Conservation (phyloP, 2,113 vertebrate genomes). For the Girardinichthys multiradiatus region DNA sequence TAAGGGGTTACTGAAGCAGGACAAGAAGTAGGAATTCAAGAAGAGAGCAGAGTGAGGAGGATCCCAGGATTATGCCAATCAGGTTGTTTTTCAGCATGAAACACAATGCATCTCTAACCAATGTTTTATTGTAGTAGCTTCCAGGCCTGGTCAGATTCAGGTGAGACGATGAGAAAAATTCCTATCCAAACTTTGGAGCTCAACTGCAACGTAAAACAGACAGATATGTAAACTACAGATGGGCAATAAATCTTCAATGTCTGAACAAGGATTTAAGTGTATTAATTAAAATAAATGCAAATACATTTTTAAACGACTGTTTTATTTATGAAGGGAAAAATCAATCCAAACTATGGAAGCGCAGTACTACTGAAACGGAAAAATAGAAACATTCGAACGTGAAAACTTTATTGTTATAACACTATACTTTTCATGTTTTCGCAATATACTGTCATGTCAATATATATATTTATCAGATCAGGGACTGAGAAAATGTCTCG, state of each 20-base stretch:
- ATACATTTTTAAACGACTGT: too few relatives aligned
- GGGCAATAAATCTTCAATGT: neutral
- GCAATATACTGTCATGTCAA: too few relatives aligned
- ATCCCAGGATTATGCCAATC: conserved; percentile 7
- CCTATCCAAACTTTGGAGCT: neutral
- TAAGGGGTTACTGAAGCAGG: conserved; percentile 46
- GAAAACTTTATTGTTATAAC: too few relatives aligned
- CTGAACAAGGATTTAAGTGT: neutral
- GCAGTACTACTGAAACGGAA: too few relatives aligned
- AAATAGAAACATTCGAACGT: too few relatives aligned
- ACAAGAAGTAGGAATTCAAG: neutral
- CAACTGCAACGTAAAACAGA: neutral
- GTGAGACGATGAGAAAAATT: neutral
- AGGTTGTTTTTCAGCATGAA: conserved; percentile 28
- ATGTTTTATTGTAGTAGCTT: conserved; percentile 27
- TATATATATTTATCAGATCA: too few relatives aligned
- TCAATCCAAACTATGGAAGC: too few relatives aligned
- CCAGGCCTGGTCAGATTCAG: conserved; percentile 21
- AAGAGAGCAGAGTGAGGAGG: neutral
- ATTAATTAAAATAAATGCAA: neutral
- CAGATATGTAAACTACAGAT: neutral
- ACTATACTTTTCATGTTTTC: too few relatives aligned
- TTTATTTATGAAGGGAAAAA: too few relatives aligned
- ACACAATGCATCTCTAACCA: conserved; percentile 4
- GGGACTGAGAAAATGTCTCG: too few relatives aligned